Percentiles rank a stretch among this genome's conserved stretches.
These are phyloP conservation scores for Pan paniscus DNA, from an alignment of 2,113 vertebrate species.

Conservation along the genomic window DNA sequence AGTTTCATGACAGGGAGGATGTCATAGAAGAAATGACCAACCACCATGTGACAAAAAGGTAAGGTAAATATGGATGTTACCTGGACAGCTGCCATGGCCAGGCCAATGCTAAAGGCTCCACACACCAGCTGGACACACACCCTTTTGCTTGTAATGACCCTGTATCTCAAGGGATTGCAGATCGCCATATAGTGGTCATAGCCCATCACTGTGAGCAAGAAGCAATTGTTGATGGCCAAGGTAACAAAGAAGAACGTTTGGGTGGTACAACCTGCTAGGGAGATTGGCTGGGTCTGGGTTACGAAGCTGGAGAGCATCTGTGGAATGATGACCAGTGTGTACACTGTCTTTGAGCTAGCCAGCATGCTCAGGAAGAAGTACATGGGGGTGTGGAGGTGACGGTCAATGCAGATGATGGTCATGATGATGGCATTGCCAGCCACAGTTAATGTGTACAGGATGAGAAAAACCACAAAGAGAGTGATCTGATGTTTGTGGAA, in stretches of 20 bases:
- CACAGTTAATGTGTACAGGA: constrained; percentile 4
- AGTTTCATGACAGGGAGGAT: constrained; percentile 21
- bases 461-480: constrained; percentile 10
- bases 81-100: background rate
- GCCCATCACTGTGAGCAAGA: constrained; percentile 31
- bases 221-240: background rate
- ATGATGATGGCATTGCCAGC: background rate
- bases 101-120: background rate
- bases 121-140: background rate
- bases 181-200: constrained; percentile 3
- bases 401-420: background rate
- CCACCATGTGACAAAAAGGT: background rate
- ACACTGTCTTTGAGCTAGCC: constrained; percentile 26
- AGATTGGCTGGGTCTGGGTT: constrained; percentile 1
- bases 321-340: constrained; percentile 19
- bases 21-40: constrained; percentile 54
- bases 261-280: background rate
- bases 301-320: background rate
- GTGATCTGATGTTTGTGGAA: background rate
- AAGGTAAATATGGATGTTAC: background rate
- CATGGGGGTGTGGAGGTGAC: constrained; percentile 6
- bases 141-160: background rate
- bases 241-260: constrained; percentile 29
- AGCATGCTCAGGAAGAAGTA: constrained; percentile 49
- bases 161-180: constrained; percentile 25